Evolutionary conservation across 2,888 invertebrate species (phyloP).

Genomic region (Tetheella fluctuosa): DNA sequence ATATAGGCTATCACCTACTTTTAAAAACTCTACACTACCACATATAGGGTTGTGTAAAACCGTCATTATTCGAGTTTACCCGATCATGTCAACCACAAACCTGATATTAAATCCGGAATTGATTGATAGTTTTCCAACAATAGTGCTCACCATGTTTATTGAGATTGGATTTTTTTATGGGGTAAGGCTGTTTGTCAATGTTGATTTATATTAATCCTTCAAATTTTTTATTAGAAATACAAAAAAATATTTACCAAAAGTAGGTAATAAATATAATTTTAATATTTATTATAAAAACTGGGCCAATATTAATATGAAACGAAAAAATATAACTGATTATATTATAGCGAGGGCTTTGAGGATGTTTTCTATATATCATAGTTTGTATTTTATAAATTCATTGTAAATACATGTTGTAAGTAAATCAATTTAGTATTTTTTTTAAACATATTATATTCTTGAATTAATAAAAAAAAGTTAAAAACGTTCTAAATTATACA

Average conservation of each 20-base stretch:
- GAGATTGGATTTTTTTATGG: neutral
- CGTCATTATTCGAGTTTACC: conserved; percentile 16
- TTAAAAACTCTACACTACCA: neutral
- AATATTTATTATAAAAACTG: too few species aligned
- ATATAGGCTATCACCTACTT: neutral
- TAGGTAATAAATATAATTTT: too few species aligned
- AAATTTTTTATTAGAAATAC: neutral
- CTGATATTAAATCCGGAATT: conserved; percentile 20
- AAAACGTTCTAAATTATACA: neutral
- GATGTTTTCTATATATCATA: too few species aligned
- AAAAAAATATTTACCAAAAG: too few species aligned
- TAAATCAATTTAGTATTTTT: too few species aligned
- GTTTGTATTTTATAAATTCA: too few species aligned
- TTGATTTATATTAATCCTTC: neutral
- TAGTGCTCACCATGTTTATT: conserved; percentile 1
- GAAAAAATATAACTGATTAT: too few species aligned
- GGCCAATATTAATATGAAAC: too few species aligned
- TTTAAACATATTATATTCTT: too few species aligned
- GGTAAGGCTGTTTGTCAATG: neutral
- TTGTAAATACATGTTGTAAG: too few species aligned
- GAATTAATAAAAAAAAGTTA: too few species aligned
- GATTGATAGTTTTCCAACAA: conserved; percentile 23
- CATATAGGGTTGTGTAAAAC: neutral
- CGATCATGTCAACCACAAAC: conserved; percentile 19
- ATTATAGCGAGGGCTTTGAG: neutral